Conservation (phyloP, 2,888 invertebrate species). For the Cyclophora albipunctata region DNA sequence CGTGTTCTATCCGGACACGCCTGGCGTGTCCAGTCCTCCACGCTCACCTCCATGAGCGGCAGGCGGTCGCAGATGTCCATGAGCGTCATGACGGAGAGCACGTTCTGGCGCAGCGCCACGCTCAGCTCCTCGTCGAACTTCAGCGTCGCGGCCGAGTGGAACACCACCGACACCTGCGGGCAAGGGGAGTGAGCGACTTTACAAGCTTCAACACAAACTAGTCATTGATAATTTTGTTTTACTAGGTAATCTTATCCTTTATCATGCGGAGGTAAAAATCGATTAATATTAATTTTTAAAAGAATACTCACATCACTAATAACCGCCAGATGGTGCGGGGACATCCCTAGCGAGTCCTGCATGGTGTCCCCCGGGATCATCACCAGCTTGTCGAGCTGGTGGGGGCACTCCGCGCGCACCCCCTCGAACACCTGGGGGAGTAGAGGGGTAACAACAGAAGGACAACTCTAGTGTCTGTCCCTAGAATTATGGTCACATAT, state of each 20-base stretch:
- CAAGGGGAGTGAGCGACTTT: background rate
- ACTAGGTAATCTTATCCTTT: background rate
- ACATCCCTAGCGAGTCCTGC: conserved; percentile 74
- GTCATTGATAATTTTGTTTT: too few species aligned
- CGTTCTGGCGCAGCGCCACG: conserved; percentile 84
- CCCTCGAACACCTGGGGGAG: conserved; percentile 76
- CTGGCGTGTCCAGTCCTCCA: too few species aligned
- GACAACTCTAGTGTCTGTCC: background rate
- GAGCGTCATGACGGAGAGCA: conserved; percentile 81
- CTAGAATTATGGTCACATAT: background rate
- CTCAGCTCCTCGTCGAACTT: conserved; percentile 86
- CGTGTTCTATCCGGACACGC: background rate
- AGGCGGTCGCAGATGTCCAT: conserved; percentile 82
- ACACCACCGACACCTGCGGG: conserved; percentile 80
- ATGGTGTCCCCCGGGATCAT: conserved; percentile 80
- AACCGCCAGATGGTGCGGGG: conserved; percentile 59
- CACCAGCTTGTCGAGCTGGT: conserved; percentile 77
- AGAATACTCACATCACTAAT: conserved; percentile 51
- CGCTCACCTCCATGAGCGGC: conserved; percentile 77
- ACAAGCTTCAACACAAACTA: too few species aligned
- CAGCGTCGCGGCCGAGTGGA: conserved; percentile 89
- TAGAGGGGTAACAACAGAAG: background rate
- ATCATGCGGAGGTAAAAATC: background rate
- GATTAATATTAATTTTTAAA: background rate
- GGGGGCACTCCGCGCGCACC: conserved; percentile 71